Evolutionary conservation across 2,888 invertebrate species (phyloP).

Genomic region (Byasa hedistus): DNA sequence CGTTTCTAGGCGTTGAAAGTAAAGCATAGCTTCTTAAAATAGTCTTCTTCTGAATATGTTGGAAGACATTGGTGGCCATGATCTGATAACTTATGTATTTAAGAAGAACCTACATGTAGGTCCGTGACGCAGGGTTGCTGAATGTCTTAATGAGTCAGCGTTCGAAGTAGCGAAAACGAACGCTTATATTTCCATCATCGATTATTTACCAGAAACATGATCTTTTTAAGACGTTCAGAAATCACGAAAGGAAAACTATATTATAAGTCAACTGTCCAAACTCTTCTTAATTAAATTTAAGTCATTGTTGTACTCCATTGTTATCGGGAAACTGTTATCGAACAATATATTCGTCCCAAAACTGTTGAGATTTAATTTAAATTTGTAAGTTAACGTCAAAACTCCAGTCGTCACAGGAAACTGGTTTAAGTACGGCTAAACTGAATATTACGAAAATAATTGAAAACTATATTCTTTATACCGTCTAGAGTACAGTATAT

Average conservation of each 20-base stretch:
- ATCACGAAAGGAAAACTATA: slow-evolving; percentile 7
- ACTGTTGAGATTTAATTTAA: slow-evolving; percentile 14
- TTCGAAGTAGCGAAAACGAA: too few species aligned
- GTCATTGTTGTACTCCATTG: slow-evolving; percentile 9
- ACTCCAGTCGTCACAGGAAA: neutral
- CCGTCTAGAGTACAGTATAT: neutral
- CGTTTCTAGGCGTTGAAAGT: too few species aligned
- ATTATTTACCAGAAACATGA: neutral
- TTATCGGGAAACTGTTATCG: slow-evolving; percentile 17
- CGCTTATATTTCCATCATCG: too few species aligned
- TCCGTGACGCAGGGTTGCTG: too few species aligned
- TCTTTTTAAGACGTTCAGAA: neutral
- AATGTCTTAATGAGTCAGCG: too few species aligned
- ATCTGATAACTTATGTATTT: too few species aligned
- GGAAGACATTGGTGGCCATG: too few species aligned
- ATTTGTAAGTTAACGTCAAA: slow-evolving; percentile 16
- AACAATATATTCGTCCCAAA: slow-evolving; percentile 18
- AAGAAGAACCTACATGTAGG: too few species aligned
- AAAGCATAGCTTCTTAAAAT: too few species aligned
- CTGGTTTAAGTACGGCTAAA: neutral
- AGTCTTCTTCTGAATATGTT: too few species aligned
- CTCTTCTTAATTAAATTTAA: slow-evolving; percentile 18
- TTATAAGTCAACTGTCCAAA: slow-evolving; percentile 12
- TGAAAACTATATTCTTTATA: neutral
- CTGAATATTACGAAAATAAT: neutral